Conservation (phyloP, 2,888 invertebrate species). For the Galerucella calmariensis region DNA sequence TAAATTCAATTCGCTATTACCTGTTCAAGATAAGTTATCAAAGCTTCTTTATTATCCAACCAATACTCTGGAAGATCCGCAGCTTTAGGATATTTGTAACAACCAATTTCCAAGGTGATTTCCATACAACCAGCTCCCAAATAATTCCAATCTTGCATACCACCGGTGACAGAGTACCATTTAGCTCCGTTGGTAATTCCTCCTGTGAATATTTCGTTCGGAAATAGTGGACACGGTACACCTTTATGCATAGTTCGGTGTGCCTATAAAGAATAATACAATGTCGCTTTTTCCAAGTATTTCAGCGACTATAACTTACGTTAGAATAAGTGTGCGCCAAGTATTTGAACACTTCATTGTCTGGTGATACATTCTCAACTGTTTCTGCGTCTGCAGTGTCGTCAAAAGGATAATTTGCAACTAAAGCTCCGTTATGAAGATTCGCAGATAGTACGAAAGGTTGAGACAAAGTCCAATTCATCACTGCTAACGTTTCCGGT, state of each 20-base stretch:
- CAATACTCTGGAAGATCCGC: slow-evolving; percentile 82
- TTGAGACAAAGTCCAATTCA: slow-evolving; percentile 86
- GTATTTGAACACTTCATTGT: slow-evolving; percentile 83
- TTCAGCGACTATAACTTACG: slow-evolving; percentile 63
- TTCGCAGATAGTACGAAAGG: slow-evolving; percentile 96
- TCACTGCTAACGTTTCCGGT: slow-evolving; percentile 89
- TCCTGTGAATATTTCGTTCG: slow-evolving; percentile 79
- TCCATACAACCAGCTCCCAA: slow-evolving; percentile 92
- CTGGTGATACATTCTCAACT: slow-evolving; percentile 75
- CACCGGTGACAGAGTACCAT: slow-evolving; percentile 94
- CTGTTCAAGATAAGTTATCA: slow-evolving; percentile 88
- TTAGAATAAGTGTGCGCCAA: slow-evolving; percentile 84
- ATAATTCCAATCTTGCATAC: slow-evolving; percentile 99
- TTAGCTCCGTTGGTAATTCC: slow-evolving; percentile 97
- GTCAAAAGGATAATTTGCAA: slow-evolving; percentile 98
- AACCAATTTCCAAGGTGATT: slow-evolving; percentile 94
- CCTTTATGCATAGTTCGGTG: slow-evolving; percentile 91
- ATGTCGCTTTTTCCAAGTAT: neutral
- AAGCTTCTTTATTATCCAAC: slow-evolving; percentile 88
- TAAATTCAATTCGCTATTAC: slow-evolving; percentile 62
- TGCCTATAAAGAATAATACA: slow-evolving; percentile 68
- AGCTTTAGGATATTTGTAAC: slow-evolving; percentile 88
- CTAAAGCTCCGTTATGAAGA: slow-evolving; percentile 94
- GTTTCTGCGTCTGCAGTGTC: slow-evolving; percentile 63
- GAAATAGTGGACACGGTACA: slow-evolving; percentile 74